Percentiles rank a stretch among this genome's conserved stretches.
Conservation (phyloP, 2,113 vertebrate species). For the Bos indicus region DNA sequence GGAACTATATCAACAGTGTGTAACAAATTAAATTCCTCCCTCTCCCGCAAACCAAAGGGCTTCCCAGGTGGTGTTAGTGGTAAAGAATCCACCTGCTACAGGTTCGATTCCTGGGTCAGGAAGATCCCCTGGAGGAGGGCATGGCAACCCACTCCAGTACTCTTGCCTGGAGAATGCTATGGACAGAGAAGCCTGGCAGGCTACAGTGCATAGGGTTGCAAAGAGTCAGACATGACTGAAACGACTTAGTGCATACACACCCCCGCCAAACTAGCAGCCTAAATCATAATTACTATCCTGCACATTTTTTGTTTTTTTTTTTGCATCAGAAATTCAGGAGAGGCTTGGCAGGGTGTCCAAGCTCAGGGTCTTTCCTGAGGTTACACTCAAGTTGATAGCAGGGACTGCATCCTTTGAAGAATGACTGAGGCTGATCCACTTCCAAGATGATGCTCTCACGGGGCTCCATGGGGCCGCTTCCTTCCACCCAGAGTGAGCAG, state of each 20-base stretch:
- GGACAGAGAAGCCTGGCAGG: neutral
- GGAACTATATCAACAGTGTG: neutral
- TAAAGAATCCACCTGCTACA: neutral
- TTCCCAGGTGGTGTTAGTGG: neutral
- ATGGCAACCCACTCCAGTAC: neutral
- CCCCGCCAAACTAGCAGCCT: neutral
- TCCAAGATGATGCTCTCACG: neutral
- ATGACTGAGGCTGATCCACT: neutral
- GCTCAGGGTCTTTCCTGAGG: neutral
- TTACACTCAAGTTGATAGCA: neutral
- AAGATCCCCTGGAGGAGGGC: neutral
- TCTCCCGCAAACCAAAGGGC: neutral
- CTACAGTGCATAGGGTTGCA: neutral
- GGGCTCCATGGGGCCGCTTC: rapidly evolving
- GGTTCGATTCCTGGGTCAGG: neutral
- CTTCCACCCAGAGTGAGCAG: neutral
- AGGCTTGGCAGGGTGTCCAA: neutral
- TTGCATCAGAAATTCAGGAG: neutral
- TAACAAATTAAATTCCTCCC: neutral
- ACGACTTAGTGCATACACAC: neutral
- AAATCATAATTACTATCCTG: neutral
- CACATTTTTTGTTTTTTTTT: neutral
- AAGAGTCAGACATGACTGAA: neutral
- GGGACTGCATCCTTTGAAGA: neutral
- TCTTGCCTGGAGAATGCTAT: neutral